Conservation (phyloP, 2,113 vertebrate species). For the Hassar affinis region DNA sequence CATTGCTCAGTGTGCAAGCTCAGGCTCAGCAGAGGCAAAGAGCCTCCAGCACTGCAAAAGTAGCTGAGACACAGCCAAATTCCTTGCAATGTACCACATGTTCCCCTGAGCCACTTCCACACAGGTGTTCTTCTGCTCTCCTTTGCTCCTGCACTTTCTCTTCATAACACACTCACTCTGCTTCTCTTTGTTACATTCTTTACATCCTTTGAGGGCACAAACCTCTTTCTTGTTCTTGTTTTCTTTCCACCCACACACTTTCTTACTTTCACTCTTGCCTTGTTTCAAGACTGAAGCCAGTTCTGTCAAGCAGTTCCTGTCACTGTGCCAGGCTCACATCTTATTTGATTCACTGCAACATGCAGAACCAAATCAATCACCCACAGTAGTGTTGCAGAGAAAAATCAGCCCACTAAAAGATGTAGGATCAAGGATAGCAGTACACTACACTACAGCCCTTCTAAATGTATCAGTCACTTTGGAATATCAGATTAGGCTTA, state of each 20-base stretch:
- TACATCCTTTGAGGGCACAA: neutral
- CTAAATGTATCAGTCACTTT: constrained; percentile 27
- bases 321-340: constrained; percentile 29
- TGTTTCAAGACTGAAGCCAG: constrained; percentile 1
- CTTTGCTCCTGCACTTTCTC: constrained; percentile 10
- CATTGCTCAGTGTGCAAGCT: constrained; percentile 22
- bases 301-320: constrained; percentile 38
- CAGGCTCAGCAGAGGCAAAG: constrained; percentile 12
- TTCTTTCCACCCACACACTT: neutral
- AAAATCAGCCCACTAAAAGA: constrained; percentile 18
- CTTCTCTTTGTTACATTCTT: neutral
- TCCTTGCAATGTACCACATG: constrained; percentile 19
- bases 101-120: constrained; percentile 33
- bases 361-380: constrained; percentile 32
- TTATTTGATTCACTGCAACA: constrained; percentile 30
- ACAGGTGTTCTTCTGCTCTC: constrained; percentile 36
- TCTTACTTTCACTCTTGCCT: neutral
- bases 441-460: constrained; percentile 3
- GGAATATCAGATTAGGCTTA: neutral
- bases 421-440: constrained; percentile 11
- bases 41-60: constrained; percentile 22
- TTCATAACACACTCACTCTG: neutral
- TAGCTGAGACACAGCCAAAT: constrained; percentile 31
- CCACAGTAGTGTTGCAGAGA: constrained; percentile 10
- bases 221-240: constrained; percentile 1